A percentile compares a stretch with the other conserved stretches of the same genome.
phyloP scores from a whole-genome alignment of 2,888 invertebrate species.

The Pherbina coryleti region DNA sequence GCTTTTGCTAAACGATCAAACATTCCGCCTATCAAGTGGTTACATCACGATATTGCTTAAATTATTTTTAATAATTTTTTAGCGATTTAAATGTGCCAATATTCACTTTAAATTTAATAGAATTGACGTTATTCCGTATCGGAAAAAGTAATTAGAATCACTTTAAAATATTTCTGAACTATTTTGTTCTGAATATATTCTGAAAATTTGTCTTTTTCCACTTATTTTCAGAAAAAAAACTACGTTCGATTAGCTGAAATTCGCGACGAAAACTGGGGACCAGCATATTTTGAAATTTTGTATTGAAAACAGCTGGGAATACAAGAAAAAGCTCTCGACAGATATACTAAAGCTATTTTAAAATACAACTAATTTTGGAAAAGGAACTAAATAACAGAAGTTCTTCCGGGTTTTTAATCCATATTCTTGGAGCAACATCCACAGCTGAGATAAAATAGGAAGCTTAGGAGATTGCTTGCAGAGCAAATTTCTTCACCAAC shows the following conservation, averaged over 20 bases:
- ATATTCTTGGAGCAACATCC: too few relatives aligned
- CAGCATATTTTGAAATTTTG: background rate
- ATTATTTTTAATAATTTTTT: background rate
- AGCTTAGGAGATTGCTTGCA: too few relatives aligned
- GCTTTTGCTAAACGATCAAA: background rate
- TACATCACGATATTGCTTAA: slow-evolving; percentile 21
- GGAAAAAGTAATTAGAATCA: background rate
- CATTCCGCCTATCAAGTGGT: background rate
- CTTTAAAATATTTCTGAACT: background rate
- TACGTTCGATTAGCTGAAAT: background rate
- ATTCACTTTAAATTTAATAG: background rate
- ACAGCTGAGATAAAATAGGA: too few relatives aligned
- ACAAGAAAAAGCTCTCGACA: background rate
- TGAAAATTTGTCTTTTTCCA: background rate
- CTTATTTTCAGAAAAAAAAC: background rate
- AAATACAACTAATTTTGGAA: background rate
- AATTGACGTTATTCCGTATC: background rate
- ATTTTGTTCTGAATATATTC: background rate
- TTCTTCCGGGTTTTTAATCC: too few relatives aligned
- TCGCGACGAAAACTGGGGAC: slow-evolving; percentile 21
- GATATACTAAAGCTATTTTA: background rate
- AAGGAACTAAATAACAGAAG: background rate
- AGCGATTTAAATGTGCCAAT: background rate
- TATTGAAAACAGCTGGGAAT: background rate
- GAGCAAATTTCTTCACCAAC: too few relatives aligned